These are phyloP conservation scores for Toxostoma redivivum DNA, from an alignment of 2,113 vertebrate genomes.

Conservation along the genomic window DNA sequence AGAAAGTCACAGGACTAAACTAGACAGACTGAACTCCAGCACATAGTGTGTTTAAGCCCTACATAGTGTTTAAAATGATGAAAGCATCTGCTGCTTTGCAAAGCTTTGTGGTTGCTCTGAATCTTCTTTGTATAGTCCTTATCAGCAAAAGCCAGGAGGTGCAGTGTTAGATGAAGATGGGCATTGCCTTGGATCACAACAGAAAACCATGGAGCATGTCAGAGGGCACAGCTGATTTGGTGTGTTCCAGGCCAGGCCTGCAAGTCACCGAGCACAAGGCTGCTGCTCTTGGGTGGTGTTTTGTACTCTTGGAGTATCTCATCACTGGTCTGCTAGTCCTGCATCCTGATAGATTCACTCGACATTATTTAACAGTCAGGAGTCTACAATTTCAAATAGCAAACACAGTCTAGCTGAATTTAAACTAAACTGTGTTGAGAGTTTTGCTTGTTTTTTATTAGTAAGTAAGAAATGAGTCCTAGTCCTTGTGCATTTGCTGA, in stretches of 20 bases:
- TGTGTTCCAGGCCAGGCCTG: not conserved
- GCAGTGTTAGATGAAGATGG: not conserved
- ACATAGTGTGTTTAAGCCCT: too few relatives aligned
- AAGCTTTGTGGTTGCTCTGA: not conserved
- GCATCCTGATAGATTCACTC: not conserved
- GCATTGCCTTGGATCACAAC: not conserved
- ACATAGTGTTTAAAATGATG: not conserved
- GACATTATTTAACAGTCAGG: not conserved
- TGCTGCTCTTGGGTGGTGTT: not conserved
- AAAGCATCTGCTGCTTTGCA: not conserved
- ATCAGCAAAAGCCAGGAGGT: not conserved
- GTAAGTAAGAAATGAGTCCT: not conserved
- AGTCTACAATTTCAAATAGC: not conserved
- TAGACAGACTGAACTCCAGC: not conserved
- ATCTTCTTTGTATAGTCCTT: not conserved
- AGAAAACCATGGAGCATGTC: rapidly evolving
- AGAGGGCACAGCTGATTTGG: not conserved
- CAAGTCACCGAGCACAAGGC: not conserved
- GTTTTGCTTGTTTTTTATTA: not conserved
- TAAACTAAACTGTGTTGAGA: not conserved
- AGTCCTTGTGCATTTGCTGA: not conserved
- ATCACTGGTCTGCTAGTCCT: not conserved
- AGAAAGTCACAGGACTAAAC: not conserved
- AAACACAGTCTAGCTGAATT: not conserved
- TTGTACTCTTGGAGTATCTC: not conserved